Evolutionary conservation across 1,140 invertebrate genomes (phyloP).

Genomic region (Lordiphosa clarofinis): DNA sequence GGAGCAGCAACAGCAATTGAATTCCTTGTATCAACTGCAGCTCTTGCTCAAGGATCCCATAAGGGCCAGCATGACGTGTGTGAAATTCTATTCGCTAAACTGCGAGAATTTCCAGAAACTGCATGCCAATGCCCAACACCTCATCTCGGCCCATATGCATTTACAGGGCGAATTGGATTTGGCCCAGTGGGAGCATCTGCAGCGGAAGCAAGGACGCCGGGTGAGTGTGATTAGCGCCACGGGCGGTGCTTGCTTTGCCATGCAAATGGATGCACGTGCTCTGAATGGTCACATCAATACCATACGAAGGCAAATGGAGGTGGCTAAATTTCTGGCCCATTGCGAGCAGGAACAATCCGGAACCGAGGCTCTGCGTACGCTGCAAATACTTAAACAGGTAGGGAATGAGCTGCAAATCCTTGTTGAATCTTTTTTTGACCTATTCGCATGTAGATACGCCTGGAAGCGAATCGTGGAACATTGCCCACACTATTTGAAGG

Average conservation of each 20-base stretch:
- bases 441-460: slow-evolving; percentile 29
- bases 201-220: slow-evolving; percentile 49
- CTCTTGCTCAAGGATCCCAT: slow-evolving; percentile 85
- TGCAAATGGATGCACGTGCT: slow-evolving; percentile 85
- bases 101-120: slow-evolving; percentile 82
- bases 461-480: slow-evolving; percentile 47
- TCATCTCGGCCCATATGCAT: slow-evolving; percentile 84
- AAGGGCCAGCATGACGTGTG: slow-evolving; percentile 87
- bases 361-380: slow-evolving; percentile 72
- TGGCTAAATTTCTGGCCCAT: slow-evolving; percentile 84
- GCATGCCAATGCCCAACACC: slow-evolving; percentile 80
- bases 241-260: slow-evolving; percentile 80
- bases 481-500: slow-evolving; percentile 86
- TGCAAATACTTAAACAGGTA: slow-evolving; percentile 74
- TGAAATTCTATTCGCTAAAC: slow-evolving; percentile 84
- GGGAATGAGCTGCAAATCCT: not conserved
- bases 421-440: no score
- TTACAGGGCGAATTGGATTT: slow-evolving; percentile 80
- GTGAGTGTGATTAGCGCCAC: slow-evolving; percentile 30
- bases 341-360: slow-evolving; percentile 82
- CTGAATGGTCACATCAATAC: slow-evolving; percentile 87
- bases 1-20: slow-evolving; percentile 83
- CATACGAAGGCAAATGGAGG: slow-evolving; percentile 85
- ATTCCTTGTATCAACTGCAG: slow-evolving; percentile 86
- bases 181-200: slow-evolving; percentile 72